These are phyloP conservation scores for Portunus trituberculatus DNA, from an alignment of 1,140 invertebrate genomes.

Conservation along the genomic window DNA sequence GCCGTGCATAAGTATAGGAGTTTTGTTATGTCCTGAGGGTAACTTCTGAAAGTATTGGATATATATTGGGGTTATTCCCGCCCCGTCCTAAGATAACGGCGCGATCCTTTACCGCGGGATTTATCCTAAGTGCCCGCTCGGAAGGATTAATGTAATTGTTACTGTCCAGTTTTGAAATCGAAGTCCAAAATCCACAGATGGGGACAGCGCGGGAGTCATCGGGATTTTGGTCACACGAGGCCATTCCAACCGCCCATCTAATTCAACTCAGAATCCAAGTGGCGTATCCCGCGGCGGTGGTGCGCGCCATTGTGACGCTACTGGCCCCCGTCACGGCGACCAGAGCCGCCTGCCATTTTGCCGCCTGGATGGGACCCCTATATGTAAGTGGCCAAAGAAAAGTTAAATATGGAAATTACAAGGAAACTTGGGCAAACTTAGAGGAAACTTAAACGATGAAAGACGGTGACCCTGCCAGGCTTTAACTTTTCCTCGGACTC, in stretches of 20 bases:
- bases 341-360: slow-evolving; percentile 51
- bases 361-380: slow-evolving; percentile 72
- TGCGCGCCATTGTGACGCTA: slow-evolving; percentile 29
- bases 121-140: slow-evolving; percentile 67
- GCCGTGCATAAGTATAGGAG: slow-evolving; percentile 62
- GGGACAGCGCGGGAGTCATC: slow-evolving; percentile 76
- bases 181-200: slow-evolving; percentile 69
- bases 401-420: slow-evolving; percentile 78
- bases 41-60: slow-evolving; percentile 72
- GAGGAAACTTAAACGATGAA: slow-evolving; percentile 78
- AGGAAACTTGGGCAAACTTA: slow-evolving; percentile 77
- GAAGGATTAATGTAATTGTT: slow-evolving; percentile 75
- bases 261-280: slow-evolving; percentile 73
- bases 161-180: slow-evolving; percentile 74
- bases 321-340: slow-evolving; percentile 38
- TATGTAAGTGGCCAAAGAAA: slow-evolving; percentile 76
- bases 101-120: slow-evolving; percentile 60
- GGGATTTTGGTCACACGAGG: slow-evolving; percentile 77
- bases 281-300: slow-evolving; percentile 55
- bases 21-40: slow-evolving; percentile 60
- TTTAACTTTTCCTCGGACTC: slow-evolving; percentile 71
- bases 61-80: slow-evolving; percentile 68
- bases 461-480: slow-evolving; percentile 72
- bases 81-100: slow-evolving; percentile 57
- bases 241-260: slow-evolving; percentile 78